These are phyloP conservation scores for Mormyrops attenuatus DNA, from an alignment of 2,797 vertebrate genomes.

Conservation along the genomic window DNA sequence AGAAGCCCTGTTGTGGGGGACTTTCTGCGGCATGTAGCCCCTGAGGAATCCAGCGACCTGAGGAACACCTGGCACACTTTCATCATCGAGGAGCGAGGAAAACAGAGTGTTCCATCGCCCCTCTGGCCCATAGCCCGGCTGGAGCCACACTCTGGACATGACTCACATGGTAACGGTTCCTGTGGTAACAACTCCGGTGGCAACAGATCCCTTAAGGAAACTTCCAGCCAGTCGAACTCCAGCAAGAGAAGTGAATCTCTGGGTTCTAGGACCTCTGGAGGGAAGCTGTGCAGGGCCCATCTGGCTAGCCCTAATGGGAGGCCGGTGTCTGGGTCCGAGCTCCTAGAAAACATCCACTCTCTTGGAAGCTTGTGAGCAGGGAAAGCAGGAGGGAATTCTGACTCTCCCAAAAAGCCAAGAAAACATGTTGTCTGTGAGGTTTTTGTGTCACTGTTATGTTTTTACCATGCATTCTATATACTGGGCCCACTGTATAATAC, in stretches of 20 bases:
- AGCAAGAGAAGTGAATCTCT: conserved; percentile 44
- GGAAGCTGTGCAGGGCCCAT: conserved; percentile 17
- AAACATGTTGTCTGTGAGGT: neutral
- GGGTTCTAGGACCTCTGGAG: conserved; percentile 27
- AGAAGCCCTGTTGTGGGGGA: conserved; percentile 20
- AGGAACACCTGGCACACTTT: conserved; percentile 17
- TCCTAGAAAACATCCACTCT: conserved; percentile 35
- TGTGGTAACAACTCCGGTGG: conserved; percentile 35
- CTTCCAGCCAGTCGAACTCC: conserved; percentile 37
- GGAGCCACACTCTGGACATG: conserved; percentile 42
- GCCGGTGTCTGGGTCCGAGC: conserved; percentile 19
- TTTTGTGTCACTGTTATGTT: neutral
- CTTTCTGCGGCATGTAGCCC: conserved; percentile 14
- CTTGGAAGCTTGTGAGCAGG: conserved; percentile 19
- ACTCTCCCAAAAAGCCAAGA: neutral
- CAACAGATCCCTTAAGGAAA: conserved; percentile 34
- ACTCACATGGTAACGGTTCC: conserved; percentile 33
- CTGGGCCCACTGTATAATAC: neutral
- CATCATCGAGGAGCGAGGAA: conserved; percentile 26
- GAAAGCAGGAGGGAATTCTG: neutral
- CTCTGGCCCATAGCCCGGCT: conserved; percentile 28
- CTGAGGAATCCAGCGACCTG: conserved; percentile 21
- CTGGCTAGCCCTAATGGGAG: conserved; percentile 32
- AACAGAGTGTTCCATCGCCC: conserved; percentile 17
- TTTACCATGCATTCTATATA: neutral